These are phyloP conservation scores for Craseonycteris thonglongyai DNA, from an alignment of 2,113 vertebrate genomes.

Conservation along the genomic window DNA sequence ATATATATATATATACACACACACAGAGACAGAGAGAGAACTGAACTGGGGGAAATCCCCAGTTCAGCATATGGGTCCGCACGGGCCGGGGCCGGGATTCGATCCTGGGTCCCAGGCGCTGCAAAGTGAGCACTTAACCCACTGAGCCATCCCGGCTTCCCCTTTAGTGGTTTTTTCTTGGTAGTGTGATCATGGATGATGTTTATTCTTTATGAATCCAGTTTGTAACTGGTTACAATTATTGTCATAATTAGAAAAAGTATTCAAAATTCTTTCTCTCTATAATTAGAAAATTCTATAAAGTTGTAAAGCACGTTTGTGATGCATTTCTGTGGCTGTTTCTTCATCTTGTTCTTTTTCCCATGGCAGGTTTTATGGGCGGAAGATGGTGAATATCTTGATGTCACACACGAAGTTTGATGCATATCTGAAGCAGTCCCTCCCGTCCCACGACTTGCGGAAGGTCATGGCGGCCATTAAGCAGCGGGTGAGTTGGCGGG, in stretches of 20 bases:
- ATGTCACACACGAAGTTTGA: conserved; percentile 70
- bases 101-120: too few species aligned
- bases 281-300: background rate
- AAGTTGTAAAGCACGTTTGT: background rate
- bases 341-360: background rate
- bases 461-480: conserved; percentile 73
- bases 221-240: background rate
- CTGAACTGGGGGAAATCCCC: too few species aligned
- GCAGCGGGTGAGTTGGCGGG: conserved; percentile 67
- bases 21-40: too few species aligned
- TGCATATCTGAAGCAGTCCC: conserved; percentile 62
- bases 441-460: conserved; percentile 57
- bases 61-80: too few species aligned
- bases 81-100: too few species aligned
- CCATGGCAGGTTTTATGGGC: conserved; percentile 74
- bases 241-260: background rate
- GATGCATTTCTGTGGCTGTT: background rate
- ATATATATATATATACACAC: too few species aligned
- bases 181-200: background rate
- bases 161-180: conserved; percentile 16
- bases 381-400: conserved; percentile 75
- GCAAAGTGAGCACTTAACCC: too few species aligned
- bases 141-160: too few species aligned
- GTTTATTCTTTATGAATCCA: background rate
- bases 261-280: background rate